Percentiles rank a stretch among this genome's conserved stretches.
Conservation (phyloP, 2,797 vertebrate species). For the Pyrocephalus nanus region DNA sequence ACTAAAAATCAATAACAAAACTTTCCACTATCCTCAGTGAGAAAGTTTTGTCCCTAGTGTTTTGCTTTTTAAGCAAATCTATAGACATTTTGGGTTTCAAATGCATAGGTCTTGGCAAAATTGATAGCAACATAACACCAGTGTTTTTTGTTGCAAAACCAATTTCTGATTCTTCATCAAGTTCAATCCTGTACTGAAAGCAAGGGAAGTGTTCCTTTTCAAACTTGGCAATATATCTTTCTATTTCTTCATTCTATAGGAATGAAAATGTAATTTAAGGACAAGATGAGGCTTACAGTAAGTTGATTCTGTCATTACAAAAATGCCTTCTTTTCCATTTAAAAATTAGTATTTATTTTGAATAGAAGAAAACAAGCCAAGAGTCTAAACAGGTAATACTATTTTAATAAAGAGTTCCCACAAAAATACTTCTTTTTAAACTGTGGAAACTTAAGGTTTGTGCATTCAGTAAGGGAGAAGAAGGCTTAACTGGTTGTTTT, state of each 20-base stretch:
- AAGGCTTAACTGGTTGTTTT: background rate
- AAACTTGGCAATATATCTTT: conserved; percentile 10
- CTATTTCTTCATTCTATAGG: conserved; percentile 30
- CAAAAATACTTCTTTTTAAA: background rate
- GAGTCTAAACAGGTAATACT: background rate
- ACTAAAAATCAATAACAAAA: background rate
- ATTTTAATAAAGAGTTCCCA: background rate
- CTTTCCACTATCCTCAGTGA: background rate
- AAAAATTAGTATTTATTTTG: background rate
- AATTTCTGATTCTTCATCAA: background rate
- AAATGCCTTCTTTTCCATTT: background rate
- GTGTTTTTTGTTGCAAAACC: background rate
- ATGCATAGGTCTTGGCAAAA: background rate
- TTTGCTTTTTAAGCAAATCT: background rate
- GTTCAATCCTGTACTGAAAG: conserved; percentile 21
- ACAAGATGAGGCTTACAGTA: conserved; percentile 11
- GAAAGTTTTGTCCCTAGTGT: background rate
- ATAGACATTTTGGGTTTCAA: background rate
- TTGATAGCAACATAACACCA: background rate
- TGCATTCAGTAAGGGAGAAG: background rate
- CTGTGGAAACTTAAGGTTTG: background rate
- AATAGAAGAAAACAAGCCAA: background rate
- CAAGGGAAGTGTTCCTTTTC: background rate
- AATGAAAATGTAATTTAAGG: conserved; percentile 20
- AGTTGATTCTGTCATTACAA: background rate